Percentiles rank a stretch among this genome's conserved stretches.
phyloP scores from a whole-genome alignment of 2,797 vertebrate species.

The Darevskia nairensis region DNA sequence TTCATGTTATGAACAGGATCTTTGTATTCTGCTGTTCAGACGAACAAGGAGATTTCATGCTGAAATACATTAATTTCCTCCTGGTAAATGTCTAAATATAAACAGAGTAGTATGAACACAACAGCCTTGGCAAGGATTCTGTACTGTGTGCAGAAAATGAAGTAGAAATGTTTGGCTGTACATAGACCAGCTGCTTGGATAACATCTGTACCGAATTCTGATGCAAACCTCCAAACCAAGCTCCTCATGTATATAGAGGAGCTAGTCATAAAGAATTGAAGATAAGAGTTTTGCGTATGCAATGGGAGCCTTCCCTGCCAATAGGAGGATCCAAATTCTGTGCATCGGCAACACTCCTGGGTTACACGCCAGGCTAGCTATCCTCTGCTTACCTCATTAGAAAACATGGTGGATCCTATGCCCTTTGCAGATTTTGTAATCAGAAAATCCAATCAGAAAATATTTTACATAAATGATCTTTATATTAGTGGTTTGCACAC shows the following conservation, averaged over 20 bases:
- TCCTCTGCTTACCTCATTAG: neutral
- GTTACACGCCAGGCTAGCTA: neutral
- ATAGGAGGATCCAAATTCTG: neutral
- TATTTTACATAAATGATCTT: conserved; percentile 11
- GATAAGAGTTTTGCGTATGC: neutral
- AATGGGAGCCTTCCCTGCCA: neutral
- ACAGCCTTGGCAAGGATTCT: conserved; percentile 1
- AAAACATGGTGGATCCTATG: neutral
- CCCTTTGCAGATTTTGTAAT: conserved; percentile 13
- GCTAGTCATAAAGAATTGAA: neutral
- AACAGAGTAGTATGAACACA: conserved; percentile 1
- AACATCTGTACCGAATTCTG: neutral
- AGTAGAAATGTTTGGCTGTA: neutral
- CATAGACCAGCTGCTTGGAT: neutral
- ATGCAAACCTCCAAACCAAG: neutral
- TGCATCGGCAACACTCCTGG: neutral
- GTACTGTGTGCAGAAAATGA: conserved; percentile 40
- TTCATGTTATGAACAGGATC: conserved; percentile 56
- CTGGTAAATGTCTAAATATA: neutral
- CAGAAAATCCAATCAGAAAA: neutral
- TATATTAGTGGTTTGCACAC: neutral
- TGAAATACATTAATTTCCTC: conserved; percentile 33
- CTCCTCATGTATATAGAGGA: neutral
- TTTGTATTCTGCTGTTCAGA: conserved; percentile 67
- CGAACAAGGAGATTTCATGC: conserved; percentile 58